Conservation (phyloP, 2,797 vertebrate genomes). For the Pyrocephalus nanus region DNA sequence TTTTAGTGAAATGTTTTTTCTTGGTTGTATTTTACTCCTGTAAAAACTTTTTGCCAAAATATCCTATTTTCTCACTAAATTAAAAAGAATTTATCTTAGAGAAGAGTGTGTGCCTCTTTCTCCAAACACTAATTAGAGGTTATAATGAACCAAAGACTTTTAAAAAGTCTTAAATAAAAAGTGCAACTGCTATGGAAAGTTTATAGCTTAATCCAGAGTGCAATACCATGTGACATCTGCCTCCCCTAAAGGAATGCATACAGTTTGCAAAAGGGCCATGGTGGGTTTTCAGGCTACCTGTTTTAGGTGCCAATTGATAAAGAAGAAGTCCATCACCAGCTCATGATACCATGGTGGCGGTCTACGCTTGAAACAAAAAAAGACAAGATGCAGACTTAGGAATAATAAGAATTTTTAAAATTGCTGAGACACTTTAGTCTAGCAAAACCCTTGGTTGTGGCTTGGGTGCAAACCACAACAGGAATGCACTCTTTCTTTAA, state of each 20-base stretch:
- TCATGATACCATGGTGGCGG: no score
- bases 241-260: neutral
- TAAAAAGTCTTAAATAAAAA: no score
- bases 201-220: no score
- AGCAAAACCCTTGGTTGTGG: fast-evolving
- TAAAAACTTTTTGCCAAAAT: no score
- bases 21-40: no score
- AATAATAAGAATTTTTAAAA: neutral
- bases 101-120: no score
- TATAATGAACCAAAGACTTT: no score
- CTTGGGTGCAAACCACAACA: neutral
- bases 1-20: no score
- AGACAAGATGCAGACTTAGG: neutral
- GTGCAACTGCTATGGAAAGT: no score
- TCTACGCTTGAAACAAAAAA: neutral
- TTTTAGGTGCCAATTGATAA: neutral
- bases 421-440: neutral
- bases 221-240: neutral
- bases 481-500: neutral
- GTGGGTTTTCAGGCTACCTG: neutral
- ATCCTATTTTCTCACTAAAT: no score
- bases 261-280: neutral
- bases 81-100: no score
- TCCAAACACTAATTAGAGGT: no score
- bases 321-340: neutral